Percentiles rank a stretch among this genome's conserved stretches.
These are phyloP conservation scores for Dasysyrphus albostriatus DNA, from an alignment of 2,888 invertebrate genomes.

Conservation along the genomic window DNA sequence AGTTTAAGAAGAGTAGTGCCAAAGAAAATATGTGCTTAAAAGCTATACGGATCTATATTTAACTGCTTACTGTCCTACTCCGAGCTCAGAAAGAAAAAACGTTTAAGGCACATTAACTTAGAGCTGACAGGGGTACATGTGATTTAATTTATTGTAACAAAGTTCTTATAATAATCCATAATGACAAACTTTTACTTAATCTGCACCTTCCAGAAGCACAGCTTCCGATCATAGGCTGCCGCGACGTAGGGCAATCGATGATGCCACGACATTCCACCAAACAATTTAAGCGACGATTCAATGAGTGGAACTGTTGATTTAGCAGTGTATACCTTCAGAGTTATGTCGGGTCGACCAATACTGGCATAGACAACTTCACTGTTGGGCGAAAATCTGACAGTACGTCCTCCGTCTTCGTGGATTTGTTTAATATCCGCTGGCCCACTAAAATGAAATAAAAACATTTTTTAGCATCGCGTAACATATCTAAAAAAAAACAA, in stretches of 20 bases:
- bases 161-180: background rate
- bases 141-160: background rate
- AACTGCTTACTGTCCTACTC: too few relatives aligned
- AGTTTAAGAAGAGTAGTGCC: too few relatives aligned
- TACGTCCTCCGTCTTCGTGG: slow-evolving; percentile 87
- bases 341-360: slow-evolving; percentile 87
- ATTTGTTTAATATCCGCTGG: slow-evolving; percentile 86
- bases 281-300: slow-evolving; percentile 85
- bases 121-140: background rate
- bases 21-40: too few relatives aligned
- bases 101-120: background rate
- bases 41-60: too few relatives aligned
- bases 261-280: slow-evolving; percentile 87
- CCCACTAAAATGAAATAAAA: slow-evolving; percentile 84
- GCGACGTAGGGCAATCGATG: slow-evolving; percentile 86
- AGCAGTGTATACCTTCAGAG: slow-evolving; percentile 87
- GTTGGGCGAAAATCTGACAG: slow-evolving; percentile 86
- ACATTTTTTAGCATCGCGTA: background rate
- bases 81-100: too few relatives aligned
- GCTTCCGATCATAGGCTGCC: slow-evolving; percentile 86
- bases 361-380: slow-evolving; percentile 88
- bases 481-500: slow-evolving; percentile 1
- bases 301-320: slow-evolving; percentile 85
- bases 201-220: slow-evolving; percentile 86
- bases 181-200: slow-evolving; percentile 68